Evolutionary conservation across 2,888 invertebrate species (phyloP).

Genomic region (Dendrolimus pini): DNA sequence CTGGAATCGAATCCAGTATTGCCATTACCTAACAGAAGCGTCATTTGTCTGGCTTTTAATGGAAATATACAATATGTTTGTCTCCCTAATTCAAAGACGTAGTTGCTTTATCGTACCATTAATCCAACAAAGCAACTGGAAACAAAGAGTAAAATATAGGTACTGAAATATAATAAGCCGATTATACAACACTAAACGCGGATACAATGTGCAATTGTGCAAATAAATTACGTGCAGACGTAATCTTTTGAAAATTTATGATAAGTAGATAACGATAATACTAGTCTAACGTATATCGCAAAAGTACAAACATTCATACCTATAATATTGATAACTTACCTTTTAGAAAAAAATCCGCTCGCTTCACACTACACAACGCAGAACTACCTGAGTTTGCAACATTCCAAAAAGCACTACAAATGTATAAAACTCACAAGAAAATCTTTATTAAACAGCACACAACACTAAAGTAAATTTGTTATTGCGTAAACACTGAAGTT

Average conservation of each 20-base stretch:
- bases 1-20: too few relatives aligned
- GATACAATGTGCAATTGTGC: constrained; percentile 5
- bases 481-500: constrained; percentile 14
- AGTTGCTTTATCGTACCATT: too few relatives aligned
- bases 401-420: constrained; percentile 50
- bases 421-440: constrained; percentile 17
- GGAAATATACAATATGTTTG: too few relatives aligned
- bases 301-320: too few relatives aligned
- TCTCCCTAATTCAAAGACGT: too few relatives aligned
- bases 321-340: neutral
- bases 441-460: constrained; percentile 16
- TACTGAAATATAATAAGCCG: too few relatives aligned
- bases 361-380: constrained; percentile 1
- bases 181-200: neutral
- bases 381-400: constrained; percentile 47
- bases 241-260: neutral
- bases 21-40: too few relatives aligned
- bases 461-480: constrained; percentile 16
- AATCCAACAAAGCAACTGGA: too few relatives aligned
- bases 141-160: too few relatives aligned
- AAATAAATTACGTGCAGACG: constrained; percentile 1
- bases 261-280: neutral
- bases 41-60: too few relatives aligned
- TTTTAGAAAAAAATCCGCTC: constrained; percentile 1
- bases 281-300: neutral